Base-by-base conservation (phyloP, 2,797 vertebrate genomes). In the Enteromius afrohamiltoni region DNA sequence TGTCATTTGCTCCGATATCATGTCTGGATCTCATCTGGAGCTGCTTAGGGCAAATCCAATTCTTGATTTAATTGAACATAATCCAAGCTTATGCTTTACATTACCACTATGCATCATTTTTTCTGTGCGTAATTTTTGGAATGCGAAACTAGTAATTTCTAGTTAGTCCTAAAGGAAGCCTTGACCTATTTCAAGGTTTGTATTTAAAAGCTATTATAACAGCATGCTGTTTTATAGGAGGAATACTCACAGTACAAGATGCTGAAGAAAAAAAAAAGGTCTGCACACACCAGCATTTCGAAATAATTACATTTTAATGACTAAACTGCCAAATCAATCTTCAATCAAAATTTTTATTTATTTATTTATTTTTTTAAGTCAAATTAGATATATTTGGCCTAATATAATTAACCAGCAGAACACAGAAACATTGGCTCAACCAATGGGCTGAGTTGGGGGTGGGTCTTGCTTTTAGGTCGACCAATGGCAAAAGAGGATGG, bases 21-120 rank as follows among this genome's bases (percentile, higher is more conserved):
- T 45, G 80, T 75, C 45, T 75, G 8, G 58, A 75, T 82, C 13
- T 51, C 16, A 17, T 45, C 71, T 82, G 60, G n/a, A n/a, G 29
- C 49, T 76, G 31, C 7, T 37, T 19, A 40, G 9, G 19, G 31
- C 5, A 19, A 29, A 83, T 82, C 45, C 9, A 82, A 76, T 53
- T 67, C 4, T 64, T 13, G 26, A 34, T 26, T 26, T 49, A 62
- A 81, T 5, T 23, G 11, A 47, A 37, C n/a, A 49, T 31, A n/a
- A 34, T n/a, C 6, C 6, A 26, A 31, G 1, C 0, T 60, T 62
- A 17, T 29, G 26, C 37, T 77, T 60, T 19, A 42, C n/a, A 26
- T 4, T 10, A 16, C 13, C 42, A 6, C 6, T 47, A 6, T 29
- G 37, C 16, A 31, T 77, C 0, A 45, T 10, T 37, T 34, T 31